Evolutionary conservation across 1,140 invertebrate species (phyloP), one percentile per base, ranked within the genome.

Genomic region (Melanaphis sacchari): DNA sequence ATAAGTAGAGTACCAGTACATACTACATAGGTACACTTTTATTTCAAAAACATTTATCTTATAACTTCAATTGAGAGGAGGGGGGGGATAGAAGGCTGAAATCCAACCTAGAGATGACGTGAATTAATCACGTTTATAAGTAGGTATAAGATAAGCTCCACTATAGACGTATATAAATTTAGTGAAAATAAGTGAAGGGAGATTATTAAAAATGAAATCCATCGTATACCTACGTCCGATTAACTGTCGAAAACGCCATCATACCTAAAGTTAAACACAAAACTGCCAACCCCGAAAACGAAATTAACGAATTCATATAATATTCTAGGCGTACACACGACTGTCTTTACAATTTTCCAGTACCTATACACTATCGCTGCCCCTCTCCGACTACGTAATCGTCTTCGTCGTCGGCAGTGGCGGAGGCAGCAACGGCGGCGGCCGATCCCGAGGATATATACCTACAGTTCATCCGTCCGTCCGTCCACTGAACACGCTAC

Each of bases 401-500:
- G 84, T 26, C 82, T 84, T 40, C 81, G 22, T 4, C 82, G 38
- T 11, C 26, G 82, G 18, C 82, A 21, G 82, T 7, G 22, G 82
- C 8, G 8, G 31, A 11, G 38, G 24, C 40, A 24, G 11, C 82
- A 38, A 26, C 82, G 11, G 82, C 40, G 24, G 82, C 40, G 40
- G 24, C 82, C 82, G 82, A 85, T 85, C 82, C 40, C 6, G 82
- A 85, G 24, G 40, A 41, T 85, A 76, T 76, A 76, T 76, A 76
- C 59, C 11, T n/a, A 85, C 82, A 85, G 82, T 82, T 38, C 76
- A 41, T 85, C 40, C 82, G 40, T 85, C 82, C 82, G 82, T 85
- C 82, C 82, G 82, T 85, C 82, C 38, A 40, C 40, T 31, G 82
- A 85, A 41, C 82, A 31, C 59, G 59, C 59, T 36, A n/a, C 82